Percentiles rank a stretch among this genome's conserved stretches.
phyloP scores from a whole-genome alignment of 1,140 invertebrate genomes.

The Paracyclopina nana region DNA sequence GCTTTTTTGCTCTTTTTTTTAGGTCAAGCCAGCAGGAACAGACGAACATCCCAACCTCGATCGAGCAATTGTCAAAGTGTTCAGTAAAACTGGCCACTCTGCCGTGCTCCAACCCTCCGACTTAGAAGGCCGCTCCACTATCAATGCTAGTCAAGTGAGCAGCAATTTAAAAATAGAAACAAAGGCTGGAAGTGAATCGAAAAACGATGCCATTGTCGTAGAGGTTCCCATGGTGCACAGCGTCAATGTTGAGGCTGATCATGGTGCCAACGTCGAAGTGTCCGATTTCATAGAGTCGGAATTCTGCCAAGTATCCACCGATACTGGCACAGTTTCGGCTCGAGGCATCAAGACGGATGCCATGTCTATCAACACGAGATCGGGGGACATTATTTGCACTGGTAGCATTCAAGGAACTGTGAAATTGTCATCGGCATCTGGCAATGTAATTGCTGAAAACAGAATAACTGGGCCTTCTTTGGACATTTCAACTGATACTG shows the following conservation, averaged over 20 bases:
- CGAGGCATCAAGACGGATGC: conserved; percentile 4
- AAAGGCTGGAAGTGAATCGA: not conserved
- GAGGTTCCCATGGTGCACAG: conserved; percentile 2
- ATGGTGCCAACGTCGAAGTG: not conserved
- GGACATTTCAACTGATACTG: conserved; percentile 10
- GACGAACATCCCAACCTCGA: conserved; percentile 7
- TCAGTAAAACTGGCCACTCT: not conserved
- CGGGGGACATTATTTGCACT: conserved; percentile 3
- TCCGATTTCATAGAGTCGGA: conserved; percentile 5
- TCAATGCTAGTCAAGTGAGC: not conserved
- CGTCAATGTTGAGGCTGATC: not conserved
- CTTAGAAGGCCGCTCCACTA: not conserved
- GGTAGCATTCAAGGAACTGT: conserved; percentile 8
- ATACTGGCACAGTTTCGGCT: not conserved
- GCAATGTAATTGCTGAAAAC: conserved; percentile 10
- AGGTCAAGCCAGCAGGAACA: not conserved
- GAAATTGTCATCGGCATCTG: conserved; percentile 1
- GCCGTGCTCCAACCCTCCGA: not conserved
- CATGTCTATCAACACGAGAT: not conserved
- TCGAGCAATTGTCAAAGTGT: not conserved
- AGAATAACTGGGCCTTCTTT: conserved; percentile 6
- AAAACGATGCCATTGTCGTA: not conserved
- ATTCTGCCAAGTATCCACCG: not conserved
- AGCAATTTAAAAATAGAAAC: not conserved
- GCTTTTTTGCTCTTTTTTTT: too few species aligned